Conservation (phyloP, 2,797 vertebrate genomes). For the Ciconia nigra region DNA sequence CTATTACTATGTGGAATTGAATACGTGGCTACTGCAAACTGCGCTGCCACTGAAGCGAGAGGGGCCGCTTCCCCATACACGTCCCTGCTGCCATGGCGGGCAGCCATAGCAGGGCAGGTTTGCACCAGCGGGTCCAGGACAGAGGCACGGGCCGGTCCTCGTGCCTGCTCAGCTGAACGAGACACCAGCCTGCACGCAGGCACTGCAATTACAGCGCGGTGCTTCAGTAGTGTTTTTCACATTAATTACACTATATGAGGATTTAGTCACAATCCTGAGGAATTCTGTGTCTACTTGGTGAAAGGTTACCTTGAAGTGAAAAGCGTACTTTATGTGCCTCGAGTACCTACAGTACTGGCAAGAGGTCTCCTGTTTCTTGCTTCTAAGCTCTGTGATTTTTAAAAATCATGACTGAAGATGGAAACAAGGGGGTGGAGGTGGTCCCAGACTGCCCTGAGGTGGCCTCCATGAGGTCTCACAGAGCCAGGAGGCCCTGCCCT, state of each 20-base stretch:
- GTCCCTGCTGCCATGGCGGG: rapidly evolving
- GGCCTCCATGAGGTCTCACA: rapidly evolving
- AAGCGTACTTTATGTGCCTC: background rate
- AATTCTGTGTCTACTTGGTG: background rate
- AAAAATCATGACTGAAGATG: background rate
- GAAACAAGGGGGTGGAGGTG: background rate
- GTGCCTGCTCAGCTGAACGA: background rate
- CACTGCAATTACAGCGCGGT: background rate
- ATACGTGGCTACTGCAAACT: background rate
- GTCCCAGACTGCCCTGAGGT: rapidly evolving
- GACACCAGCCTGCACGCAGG: background rate
- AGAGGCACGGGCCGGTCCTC: background rate
- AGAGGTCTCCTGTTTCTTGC: background rate
- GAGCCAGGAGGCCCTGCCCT: too few relatives aligned
- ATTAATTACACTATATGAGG: background rate
- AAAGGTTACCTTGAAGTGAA: background rate
- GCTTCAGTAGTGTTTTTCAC: background rate
- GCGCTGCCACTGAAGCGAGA: background rate
- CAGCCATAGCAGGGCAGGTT: background rate
- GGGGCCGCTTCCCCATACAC: rapidly evolving
- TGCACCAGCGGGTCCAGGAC: background rate
- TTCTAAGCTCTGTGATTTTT: background rate
- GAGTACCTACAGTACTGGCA: background rate
- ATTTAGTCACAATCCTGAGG: background rate
- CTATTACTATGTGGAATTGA: slow-evolving; percentile 62